Percentiles rank a stretch among this genome's conserved stretches.
Conservation (phyloP, 2,888 invertebrate species). For the Nomada fucata region DNA sequence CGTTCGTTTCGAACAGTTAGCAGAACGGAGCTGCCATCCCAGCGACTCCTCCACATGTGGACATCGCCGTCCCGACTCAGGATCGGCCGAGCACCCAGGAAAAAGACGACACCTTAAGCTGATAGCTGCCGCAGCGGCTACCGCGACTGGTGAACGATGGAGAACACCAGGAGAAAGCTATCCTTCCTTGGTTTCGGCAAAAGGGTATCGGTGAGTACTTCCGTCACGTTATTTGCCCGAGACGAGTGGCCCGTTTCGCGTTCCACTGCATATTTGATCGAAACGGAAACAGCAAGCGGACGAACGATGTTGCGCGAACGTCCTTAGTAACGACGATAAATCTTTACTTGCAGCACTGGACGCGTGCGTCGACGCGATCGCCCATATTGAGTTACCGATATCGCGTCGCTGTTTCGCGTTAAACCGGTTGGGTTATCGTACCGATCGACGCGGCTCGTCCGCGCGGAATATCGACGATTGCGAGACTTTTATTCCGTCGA, state of each 20-base stretch:
- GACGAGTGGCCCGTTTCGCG: no score
- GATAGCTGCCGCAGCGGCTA: constrained; percentile 58
- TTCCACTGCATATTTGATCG: no score
- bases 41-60: constrained; percentile 84
- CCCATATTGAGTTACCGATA: neutral
- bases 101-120: constrained; percentile 81
- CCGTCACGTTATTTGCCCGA: no score
- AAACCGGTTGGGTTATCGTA: neutral
- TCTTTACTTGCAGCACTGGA: neutral
- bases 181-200: constrained; percentile 90
- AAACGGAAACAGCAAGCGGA: neutral
- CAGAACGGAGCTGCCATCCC: constrained; percentile 82
- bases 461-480: no score
- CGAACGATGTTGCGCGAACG: neutral
- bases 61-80: constrained; percentile 83
- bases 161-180: constrained; percentile 87
- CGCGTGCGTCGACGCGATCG: neutral
- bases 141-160: constrained; percentile 72
- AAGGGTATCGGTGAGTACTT: constrained; percentile 85
- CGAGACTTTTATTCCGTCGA: no score
- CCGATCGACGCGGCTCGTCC: neutral
- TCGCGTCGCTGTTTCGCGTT: neutral
- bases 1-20: constrained; percentile 66
- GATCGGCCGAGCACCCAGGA: constrained; percentile 84
- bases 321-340: neutral